These are phyloP conservation scores for Diaprepes abbreviatus DNA, from an alignment of 2,888 invertebrate genomes.

Conservation along the genomic window DNA sequence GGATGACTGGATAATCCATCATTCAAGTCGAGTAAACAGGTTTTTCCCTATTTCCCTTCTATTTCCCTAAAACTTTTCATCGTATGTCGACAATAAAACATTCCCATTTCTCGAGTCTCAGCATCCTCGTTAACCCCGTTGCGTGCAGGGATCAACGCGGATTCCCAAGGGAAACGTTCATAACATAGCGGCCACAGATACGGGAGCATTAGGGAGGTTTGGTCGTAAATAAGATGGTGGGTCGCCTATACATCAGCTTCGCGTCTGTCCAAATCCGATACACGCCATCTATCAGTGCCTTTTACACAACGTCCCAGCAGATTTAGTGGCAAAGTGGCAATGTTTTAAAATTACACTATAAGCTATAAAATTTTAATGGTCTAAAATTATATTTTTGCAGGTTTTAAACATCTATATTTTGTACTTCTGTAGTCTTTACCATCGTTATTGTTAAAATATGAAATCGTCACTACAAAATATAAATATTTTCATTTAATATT, in stretches of 20 bases:
- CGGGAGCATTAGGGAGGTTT: conserved; percentile 60
- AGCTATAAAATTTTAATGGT: conserved; percentile 5
- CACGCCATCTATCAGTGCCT: conserved; percentile 57
- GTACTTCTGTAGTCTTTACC: too few species aligned
- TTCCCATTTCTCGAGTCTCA: conserved; percentile 34
- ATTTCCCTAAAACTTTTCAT: conserved; percentile 37
- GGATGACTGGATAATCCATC: conserved; percentile 20
- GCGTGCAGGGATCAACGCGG: conserved; percentile 38
- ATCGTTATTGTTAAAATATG: too few species aligned
- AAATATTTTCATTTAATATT: too few species aligned
- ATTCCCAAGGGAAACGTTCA: conserved; percentile 62
- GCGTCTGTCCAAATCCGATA: conserved; percentile 67
- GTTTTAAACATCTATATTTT: too few species aligned
- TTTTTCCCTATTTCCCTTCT: conserved; percentile 26
- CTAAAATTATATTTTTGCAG: too few species aligned
- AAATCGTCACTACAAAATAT: too few species aligned
- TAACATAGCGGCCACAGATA: conserved; percentile 63
- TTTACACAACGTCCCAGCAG: conserved; percentile 33
- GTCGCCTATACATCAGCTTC: conserved; percentile 62
- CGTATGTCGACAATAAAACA: conserved; percentile 37
- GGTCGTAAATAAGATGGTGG: conserved; percentile 62
- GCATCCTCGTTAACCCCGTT: conserved; percentile 41
- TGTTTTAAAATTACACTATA: conserved; percentile 38
- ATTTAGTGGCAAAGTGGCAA: conserved; percentile 33
- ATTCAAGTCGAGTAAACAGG: conserved; percentile 25